Percentiles rank a stretch among this genome's conserved stretches.
These are phyloP conservation scores for Subanguina moxae DNA, from an alignment of 1,140 invertebrate species.

Conservation along the genomic window DNA sequence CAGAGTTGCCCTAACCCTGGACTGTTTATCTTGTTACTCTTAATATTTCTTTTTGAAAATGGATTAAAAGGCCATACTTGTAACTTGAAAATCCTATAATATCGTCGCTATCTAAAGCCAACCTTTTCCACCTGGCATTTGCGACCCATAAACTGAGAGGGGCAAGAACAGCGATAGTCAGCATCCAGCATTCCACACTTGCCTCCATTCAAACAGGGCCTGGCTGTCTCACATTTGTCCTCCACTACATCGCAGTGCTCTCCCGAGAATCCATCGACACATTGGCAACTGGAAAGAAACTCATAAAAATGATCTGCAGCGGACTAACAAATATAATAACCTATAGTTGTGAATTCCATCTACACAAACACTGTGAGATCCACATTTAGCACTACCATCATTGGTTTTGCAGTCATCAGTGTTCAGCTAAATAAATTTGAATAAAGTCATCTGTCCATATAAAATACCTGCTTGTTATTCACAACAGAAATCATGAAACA, in stretches of 20 bases:
- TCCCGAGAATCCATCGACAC: constrained; percentile 23
- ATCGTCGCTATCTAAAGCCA: background rate
- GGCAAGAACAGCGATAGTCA: constrained; percentile 10
- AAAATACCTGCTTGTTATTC: no score
- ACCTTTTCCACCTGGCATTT: constrained; percentile 20
- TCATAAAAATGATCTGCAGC: no score
- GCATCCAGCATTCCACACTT: constrained; percentile 6
- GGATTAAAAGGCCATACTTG: background rate
- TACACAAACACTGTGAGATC: constrained; percentile 51
- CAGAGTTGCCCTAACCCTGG: no score
- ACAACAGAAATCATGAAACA: no score
- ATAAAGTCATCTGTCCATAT: background rate
- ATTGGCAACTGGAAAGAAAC: constrained; percentile 22
- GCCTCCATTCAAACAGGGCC: constrained; percentile 28
- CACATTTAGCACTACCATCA: constrained; percentile 15
- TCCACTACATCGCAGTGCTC: constrained; percentile 17
- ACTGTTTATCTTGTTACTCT: no score
- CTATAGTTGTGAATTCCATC: constrained; percentile 44
- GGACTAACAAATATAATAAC: no score
- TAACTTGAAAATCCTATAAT: background rate
- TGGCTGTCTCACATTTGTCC: constrained; percentile 19
- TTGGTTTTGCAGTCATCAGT: constrained; percentile 45
- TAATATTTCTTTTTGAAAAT: no score
- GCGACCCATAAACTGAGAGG: constrained; percentile 1
- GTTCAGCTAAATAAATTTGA: constrained; percentile 35